Base-by-base conservation (phyloP, 2,888 invertebrate genomes). In the Ramazzottius varieornatus region DNA sequence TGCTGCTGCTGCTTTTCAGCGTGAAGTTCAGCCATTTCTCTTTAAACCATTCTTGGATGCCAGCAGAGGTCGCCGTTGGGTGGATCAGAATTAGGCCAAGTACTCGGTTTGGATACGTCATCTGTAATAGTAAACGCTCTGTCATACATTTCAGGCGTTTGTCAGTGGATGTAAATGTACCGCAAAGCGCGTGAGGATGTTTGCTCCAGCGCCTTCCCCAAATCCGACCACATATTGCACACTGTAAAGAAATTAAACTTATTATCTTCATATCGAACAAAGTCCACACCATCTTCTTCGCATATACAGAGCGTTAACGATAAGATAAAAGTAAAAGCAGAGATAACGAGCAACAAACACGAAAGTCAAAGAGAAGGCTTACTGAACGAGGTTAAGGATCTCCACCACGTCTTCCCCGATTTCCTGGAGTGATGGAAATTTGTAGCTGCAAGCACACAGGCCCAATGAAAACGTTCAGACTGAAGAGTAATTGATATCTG, bases 171-270 rank as follows among this genome's bases (percentile, higher is more conserved):
- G 8, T 40, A 13, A 29, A 68, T 76, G 73, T 71, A 79, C 79
- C 64, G 87, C 88, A 73, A 88, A 88, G 68, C 89, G 81, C 1
- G 87, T 86, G 66, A 88, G 78, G 65, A 88, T 84, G 76, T 89
- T 88, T 67, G 88, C 88, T 0, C 88, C 88, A 1, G 88, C 88
- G 1, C 89, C 89, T 73, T 88, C 89, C 1, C 88, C 89, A 64
- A 89, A 77, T 0, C 87, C 86, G 65, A 89, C 84, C 16, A 86
- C 86, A 73, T 87, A 84, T 71, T 84, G 84, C 33, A 89, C 83
- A 74, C 78, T 78, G 71, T n/a, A 65, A 73, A 71, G 8, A 40
- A 13, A 13, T 40, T 13, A 40, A 20, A 20, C 40, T 40, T 16
- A 32, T 32, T 68, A 20, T 32, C 13, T 13, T 13, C 8, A 20